Evolutionary conservation across 2,888 invertebrate genomes (phyloP).

Genomic region (Hyalella azteca): DNA sequence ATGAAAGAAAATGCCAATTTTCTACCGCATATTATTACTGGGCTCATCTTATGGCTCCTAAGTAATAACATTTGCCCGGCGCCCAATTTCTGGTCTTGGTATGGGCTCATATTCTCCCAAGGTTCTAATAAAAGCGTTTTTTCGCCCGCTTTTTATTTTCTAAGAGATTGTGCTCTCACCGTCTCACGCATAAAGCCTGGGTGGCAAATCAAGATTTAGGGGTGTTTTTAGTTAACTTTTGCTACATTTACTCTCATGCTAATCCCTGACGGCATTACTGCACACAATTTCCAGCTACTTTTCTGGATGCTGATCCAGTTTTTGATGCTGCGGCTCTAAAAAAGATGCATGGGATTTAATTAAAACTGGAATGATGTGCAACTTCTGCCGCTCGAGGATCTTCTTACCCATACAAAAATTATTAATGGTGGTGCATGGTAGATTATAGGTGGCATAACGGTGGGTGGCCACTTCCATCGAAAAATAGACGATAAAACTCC

Average conservation of each 20-base stretch:
- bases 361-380: too few species aligned
- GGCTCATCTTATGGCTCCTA: not conserved
- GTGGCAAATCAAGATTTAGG: not conserved
- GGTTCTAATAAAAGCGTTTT: constrained; percentile 1
- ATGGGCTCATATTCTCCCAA: constrained; percentile 10
- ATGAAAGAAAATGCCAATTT: constrained; percentile 4
- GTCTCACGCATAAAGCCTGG: not conserved
- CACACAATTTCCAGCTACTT: not conserved
- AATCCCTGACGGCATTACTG: not conserved
- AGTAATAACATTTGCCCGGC: not conserved
- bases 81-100: constrained; percentile 5
- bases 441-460: too few species aligned
- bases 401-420: too few species aligned
- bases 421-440: too few species aligned
- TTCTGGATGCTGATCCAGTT: too few species aligned
- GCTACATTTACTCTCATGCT: not conserved
- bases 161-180: not conserved
- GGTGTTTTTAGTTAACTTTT: not conserved
- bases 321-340: too few species aligned
- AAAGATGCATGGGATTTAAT: too few species aligned
- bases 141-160: not conserved
- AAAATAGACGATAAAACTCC: too few species aligned
- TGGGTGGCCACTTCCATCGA: too few species aligned
- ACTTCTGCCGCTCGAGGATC: too few species aligned
- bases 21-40: not conserved